phyloP scores from a whole-genome alignment of 2,113 vertebrate genomes.

The human region DNA sequence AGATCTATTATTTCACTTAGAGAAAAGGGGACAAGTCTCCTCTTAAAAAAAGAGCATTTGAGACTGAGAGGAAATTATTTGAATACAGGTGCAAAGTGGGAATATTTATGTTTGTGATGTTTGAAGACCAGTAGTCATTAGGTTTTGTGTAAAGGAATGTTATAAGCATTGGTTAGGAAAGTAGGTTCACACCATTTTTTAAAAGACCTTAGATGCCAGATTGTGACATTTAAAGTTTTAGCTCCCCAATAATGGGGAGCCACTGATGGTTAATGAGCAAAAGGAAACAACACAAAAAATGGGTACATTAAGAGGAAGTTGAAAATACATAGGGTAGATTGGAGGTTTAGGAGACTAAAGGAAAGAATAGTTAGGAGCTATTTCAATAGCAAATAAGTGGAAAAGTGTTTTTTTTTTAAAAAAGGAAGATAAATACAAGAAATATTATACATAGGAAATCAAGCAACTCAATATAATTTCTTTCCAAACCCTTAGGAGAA shows the following conservation, averaged over 20 bases:
- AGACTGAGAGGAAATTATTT: neutral
- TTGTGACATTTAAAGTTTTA: neutral
- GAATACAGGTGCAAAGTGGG: neutral
- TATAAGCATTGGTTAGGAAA: neutral
- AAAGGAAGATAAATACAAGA: neutral
- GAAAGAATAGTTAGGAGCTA: neutral
- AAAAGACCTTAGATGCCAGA: neutral
- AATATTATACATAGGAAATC: neutral
- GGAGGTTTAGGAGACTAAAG: neutral
- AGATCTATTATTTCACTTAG: neutral
- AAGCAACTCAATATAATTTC: slow-evolving; percentile 1
- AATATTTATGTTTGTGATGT: neutral
- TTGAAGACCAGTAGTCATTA: neutral
- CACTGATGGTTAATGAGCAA: neutral
- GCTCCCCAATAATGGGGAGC: neutral
- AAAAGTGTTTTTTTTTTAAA: neutral
- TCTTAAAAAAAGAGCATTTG: neutral
- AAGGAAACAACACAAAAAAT: neutral
- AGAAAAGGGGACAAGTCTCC: neutral
- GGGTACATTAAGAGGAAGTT: neutral
- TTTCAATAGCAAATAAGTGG: neutral
- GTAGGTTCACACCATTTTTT: neutral
- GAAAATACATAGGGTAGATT: neutral
- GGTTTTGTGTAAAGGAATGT: neutral
- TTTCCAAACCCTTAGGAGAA: neutral